These are phyloP conservation scores for Megaptera novaeangliae DNA, from an alignment of 2,113 vertebrate species.

Conservation along the genomic window DNA sequence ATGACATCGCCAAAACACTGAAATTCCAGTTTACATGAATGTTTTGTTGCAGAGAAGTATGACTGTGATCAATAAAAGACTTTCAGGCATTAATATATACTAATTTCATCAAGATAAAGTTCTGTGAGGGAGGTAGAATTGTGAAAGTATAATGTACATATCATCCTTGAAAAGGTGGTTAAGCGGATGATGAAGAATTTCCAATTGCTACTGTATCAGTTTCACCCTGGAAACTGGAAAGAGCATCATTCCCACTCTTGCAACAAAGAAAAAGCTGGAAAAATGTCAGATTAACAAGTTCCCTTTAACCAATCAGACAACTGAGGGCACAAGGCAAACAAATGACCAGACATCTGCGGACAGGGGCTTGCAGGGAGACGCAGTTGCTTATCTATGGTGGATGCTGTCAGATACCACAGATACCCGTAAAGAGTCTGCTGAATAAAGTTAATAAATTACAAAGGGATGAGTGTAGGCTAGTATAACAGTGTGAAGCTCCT, in stretches of 20 bases:
- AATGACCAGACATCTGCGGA: neutral
- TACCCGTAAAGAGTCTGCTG: neutral
- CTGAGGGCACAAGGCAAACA: neutral
- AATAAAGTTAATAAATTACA: neutral
- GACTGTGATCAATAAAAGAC: neutral
- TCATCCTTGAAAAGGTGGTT: neutral
- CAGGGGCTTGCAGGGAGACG: neutral
- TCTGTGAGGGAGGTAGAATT: neutral
- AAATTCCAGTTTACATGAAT: neutral
- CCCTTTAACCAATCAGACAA: neutral
- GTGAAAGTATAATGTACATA: neutral
- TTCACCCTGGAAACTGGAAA: neutral
- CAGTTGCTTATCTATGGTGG: neutral
- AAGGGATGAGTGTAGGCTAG: neutral
- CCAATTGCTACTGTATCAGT: neutral
- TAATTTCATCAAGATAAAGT: neutral
- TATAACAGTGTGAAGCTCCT: neutral
- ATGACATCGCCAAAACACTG: neutral
- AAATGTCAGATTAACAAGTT: neutral
- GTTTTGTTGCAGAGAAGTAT: neutral
- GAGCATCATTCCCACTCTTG: neutral
- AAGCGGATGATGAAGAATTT: neutral
- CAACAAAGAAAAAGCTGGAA: neutral
- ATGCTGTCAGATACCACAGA: neutral
- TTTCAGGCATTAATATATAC: neutral